These are phyloP conservation scores for Amaurobius ferox DNA, from an alignment of 2,888 invertebrate species.

Conservation along the genomic window DNA sequence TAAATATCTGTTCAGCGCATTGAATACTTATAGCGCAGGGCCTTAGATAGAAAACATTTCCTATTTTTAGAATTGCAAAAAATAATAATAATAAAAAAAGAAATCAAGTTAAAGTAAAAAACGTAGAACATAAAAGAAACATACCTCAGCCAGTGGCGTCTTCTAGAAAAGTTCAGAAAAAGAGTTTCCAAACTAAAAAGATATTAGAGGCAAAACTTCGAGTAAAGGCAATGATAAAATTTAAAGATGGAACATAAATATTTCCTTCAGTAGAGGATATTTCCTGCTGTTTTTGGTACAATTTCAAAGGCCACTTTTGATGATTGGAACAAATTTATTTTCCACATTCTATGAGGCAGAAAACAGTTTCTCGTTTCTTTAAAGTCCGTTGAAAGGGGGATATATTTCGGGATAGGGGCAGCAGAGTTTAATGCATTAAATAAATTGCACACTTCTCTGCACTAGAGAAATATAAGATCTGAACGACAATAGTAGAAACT, in stretches of 20 bases:
- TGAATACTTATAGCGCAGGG: too few species aligned
- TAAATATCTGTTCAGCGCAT: too few species aligned
- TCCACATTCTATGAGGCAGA: conserved; percentile 2
- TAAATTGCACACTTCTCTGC: background rate
- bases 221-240: background rate
- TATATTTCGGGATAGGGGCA: background rate
- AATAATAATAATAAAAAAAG: too few species aligned
- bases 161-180: background rate
- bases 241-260: background rate
- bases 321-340: conserved; percentile 4
- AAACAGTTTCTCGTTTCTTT: conserved; percentile 2
- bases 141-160: background rate
- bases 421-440: background rate
- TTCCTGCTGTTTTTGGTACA: background rate
- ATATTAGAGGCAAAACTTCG: background rate
- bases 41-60: too few species aligned
- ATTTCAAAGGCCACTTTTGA: background rate
- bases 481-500: too few species aligned
- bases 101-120: too few species aligned
- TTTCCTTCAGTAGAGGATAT: background rate
- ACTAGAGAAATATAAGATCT: background rate
- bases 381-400: background rate
- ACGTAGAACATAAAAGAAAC: too few species aligned
- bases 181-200: background rate
- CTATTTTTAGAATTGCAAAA: too few species aligned